Percentiles rank a stretch among this genome's conserved stretches.
Conservation (phyloP, 2,797 vertebrate species). For the Phrynocephalus vlangalii region DNA sequence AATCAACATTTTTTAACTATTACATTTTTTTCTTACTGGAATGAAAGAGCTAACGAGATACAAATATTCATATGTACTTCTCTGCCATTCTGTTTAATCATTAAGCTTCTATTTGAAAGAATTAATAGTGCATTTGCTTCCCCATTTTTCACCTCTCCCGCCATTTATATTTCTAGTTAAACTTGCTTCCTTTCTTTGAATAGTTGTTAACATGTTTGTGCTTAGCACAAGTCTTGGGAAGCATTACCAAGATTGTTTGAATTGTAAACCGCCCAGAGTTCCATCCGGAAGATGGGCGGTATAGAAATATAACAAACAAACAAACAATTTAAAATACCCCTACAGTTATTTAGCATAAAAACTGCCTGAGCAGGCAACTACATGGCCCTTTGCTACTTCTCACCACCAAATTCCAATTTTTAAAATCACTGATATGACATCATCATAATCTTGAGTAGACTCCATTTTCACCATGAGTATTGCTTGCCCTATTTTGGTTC, state of each 20-base stretch:
- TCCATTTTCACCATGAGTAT: too few species aligned
- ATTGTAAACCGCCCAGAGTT: too few species aligned
- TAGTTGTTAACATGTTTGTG: constrained; percentile 47
- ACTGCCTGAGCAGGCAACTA: constrained; percentile 71
- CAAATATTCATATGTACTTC: constrained; percentile 76
- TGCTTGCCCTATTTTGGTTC: too few species aligned
- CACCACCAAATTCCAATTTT: constrained; percentile 43
- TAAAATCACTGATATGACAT: too few species aligned
- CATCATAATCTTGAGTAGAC: too few species aligned
- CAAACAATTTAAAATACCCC: constrained; percentile 78
- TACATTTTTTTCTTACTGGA: constrained; percentile 74
- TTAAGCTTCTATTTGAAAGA: constrained; percentile 80
- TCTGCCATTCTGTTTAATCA: constrained; percentile 78
- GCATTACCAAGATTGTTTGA: neutral
- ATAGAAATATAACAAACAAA: too few species aligned
- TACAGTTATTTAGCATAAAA: constrained; percentile 38
- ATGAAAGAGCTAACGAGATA: constrained; percentile 78
- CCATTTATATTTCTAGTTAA: constrained; percentile 26
- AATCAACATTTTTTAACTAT: constrained; percentile 79
- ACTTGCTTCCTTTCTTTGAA: constrained; percentile 30
- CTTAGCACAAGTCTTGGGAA: constrained; percentile 34
- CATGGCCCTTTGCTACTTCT: constrained; percentile 59
- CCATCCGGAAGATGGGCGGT: too few species aligned
- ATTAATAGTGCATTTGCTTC: constrained; percentile 40
- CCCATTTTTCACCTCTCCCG: neutral